Conservation (phyloP, 2,888 invertebrate genomes). For the Epinotia nisella region DNA sequence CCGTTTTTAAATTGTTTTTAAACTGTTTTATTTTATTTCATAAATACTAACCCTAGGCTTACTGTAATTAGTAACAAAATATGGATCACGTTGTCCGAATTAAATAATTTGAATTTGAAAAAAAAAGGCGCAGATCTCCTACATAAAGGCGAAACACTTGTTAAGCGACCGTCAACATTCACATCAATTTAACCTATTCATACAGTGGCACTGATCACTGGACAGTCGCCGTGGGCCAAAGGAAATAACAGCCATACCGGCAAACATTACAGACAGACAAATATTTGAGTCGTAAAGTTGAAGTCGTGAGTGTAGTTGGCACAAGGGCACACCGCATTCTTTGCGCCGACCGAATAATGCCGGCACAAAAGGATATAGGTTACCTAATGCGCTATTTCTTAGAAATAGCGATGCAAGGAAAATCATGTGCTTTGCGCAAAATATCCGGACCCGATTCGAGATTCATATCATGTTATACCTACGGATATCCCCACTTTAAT, state of each 20-base stretch:
- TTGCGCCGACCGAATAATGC: slow-evolving; percentile 34
- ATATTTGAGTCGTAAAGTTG: slow-evolving; percentile 44
- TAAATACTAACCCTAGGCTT: too few relatives aligned
- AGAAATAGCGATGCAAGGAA: not conserved
- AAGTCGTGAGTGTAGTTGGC: slow-evolving; percentile 42
- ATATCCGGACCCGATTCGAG: not conserved
- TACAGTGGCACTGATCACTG: slow-evolving; percentile 8
- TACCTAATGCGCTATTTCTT: slow-evolving; percentile 36
- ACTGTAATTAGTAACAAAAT: too few relatives aligned
- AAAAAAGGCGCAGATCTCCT: not conserved
- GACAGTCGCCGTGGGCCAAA: slow-evolving; percentile 36
- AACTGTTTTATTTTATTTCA: too few relatives aligned
- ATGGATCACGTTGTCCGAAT: too few relatives aligned
- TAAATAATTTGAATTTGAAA: too few relatives aligned
- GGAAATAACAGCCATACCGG: slow-evolving; percentile 42
- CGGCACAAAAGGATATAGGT: slow-evolving; percentile 39
- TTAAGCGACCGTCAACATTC: slow-evolving; percentile 5
- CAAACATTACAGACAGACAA: slow-evolving; percentile 45
- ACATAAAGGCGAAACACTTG: slow-evolving; percentile 8
- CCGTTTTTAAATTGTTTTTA: too few relatives aligned
- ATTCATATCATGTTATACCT: not conserved
- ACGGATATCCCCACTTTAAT: not conserved
- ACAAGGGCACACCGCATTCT: slow-evolving; percentile 45
- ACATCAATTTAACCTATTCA: slow-evolving; percentile 18
- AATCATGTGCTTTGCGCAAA: not conserved